Percentiles rank a stretch among this genome's conserved stretches.
Conservation (phyloP, 30 jellyfish, hydroid and myxozoan species). For the Catostylus mosaicus region DNA sequence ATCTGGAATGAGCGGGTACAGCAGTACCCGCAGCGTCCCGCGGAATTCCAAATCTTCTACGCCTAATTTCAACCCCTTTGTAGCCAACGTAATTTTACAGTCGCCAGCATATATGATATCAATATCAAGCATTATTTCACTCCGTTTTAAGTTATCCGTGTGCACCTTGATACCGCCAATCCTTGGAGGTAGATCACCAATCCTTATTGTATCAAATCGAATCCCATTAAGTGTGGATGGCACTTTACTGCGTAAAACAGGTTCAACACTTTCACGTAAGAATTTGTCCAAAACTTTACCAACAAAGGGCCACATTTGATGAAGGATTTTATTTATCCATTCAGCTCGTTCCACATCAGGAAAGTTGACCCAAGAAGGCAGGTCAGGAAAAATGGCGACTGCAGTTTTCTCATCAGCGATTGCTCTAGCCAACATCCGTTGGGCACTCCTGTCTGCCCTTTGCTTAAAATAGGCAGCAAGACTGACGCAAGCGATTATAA, state of each 20-base stretch:
- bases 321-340: conserved; percentile 66
- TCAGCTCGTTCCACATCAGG: conserved; percentile 84
- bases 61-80: conserved; percentile 75
- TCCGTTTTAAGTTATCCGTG: conserved; percentile 57
- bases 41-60: conserved; percentile 71
- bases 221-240: conserved; percentile 74
- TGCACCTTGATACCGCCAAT: conserved; percentile 74
- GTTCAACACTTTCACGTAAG: conserved; percentile 66
- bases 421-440: conserved; percentile 15
- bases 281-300: conserved; percentile 42
- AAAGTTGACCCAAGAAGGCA: conserved; percentile 80
- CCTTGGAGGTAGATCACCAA: conserved; percentile 80
- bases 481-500: conserved; percentile 27
- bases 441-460: conserved; percentile 28
- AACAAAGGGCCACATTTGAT: conserved; percentile 79
- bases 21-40: conserved; percentile 70
- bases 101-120: conserved; percentile 79
- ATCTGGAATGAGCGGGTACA: conserved; percentile 65
- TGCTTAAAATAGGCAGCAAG: conserved; percentile 32
- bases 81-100: conserved; percentile 55
- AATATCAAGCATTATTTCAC: conserved; percentile 67
- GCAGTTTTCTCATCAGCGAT: conserved; percentile 57
- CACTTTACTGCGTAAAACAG: conserved; percentile 58
- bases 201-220: conserved; percentile 57
- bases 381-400: conserved; percentile 15